These are phyloP conservation scores for Ichneumoninae sp. DNA, from an alignment of 2,888 invertebrate genomes.

Conservation along the genomic window DNA sequence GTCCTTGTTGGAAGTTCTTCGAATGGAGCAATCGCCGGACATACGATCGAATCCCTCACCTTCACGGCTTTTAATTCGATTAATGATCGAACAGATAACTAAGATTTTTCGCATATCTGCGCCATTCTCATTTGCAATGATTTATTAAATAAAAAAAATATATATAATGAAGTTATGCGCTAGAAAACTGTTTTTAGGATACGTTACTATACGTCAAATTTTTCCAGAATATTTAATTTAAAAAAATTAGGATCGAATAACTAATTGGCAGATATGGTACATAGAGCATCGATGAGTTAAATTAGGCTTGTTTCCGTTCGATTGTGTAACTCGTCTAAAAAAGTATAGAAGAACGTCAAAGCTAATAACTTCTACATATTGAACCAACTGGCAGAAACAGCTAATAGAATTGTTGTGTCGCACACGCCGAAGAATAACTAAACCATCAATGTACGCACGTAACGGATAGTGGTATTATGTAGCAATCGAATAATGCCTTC, in stretches of 20 bases:
- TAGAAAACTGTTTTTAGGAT: background rate
- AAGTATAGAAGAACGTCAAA: background rate
- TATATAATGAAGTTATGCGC: background rate
- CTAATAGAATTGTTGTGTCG: background rate
- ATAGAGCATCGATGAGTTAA: background rate
- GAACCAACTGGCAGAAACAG: background rate
- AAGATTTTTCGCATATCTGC: background rate
- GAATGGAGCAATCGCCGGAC: conserved; percentile 3
- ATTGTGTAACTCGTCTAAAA: background rate
- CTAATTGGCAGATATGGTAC: too few species aligned
- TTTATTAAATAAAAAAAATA: background rate
- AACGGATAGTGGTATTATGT: background rate
- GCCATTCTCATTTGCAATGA: background rate
- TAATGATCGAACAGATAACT: conserved; percentile 4
- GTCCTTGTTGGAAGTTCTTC: conserved; percentile 25
- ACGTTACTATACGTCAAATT: background rate
- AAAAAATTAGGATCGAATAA: background rate
- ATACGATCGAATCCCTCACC: background rate
- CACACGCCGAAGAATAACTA: background rate
- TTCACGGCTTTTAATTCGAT: background rate
- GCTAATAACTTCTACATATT: background rate
- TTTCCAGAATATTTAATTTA: background rate
- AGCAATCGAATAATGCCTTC: background rate
- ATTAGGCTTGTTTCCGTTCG: background rate
- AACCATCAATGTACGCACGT: background rate